These are phyloP conservation scores for Rhagoletis zephyria DNA, from an alignment of 1,140 invertebrate species.

Conservation along the genomic window DNA sequence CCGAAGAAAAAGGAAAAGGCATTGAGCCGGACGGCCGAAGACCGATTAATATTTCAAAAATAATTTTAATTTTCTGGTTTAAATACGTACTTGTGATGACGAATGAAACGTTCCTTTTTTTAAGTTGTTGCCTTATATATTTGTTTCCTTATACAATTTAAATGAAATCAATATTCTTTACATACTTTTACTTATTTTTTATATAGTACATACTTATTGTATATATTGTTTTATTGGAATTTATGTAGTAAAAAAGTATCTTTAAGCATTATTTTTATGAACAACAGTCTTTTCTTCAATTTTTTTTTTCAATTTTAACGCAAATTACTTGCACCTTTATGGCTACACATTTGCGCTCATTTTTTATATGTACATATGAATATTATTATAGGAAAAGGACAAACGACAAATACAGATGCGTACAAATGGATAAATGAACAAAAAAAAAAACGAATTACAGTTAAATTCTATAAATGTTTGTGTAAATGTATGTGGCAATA, in stretches of 20 bases:
- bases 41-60: no score
- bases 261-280: not conserved
- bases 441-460: no score
- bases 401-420: not conserved
- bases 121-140: not conserved
- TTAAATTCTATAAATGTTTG: no score
- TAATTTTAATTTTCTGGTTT: no score
- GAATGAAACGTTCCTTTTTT: not conserved
- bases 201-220: not conserved
- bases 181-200: slow-evolving; percentile 1
- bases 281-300: slow-evolving; percentile 16
- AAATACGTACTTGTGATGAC: no score
- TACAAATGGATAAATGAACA: not conserved
- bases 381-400: not conserved
- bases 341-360: not conserved
- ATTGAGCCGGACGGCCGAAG: no score
- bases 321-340: not conserved
- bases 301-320: slow-evolving; percentile 5
- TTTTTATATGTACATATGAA: not conserved
- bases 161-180: not conserved
- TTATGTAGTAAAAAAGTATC: slow-evolving; percentile 7
- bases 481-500: no score
- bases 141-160: not conserved
- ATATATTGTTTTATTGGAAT: not conserved
- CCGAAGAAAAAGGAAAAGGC: no score